Conservation (phyloP, 2,113 vertebrate species). For the Pandion haliaetus region DNA sequence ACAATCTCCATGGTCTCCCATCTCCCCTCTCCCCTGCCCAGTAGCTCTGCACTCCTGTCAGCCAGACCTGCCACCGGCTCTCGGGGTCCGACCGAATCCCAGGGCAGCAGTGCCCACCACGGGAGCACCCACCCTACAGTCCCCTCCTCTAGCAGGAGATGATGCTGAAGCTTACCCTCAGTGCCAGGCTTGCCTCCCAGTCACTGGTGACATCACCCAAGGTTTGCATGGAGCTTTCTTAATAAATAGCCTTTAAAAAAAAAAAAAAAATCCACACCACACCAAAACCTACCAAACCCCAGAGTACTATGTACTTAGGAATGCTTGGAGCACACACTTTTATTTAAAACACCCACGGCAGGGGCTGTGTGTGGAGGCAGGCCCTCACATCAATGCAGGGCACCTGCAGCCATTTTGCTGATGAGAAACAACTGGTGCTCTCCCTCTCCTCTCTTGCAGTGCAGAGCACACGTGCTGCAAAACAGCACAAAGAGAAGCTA, state of each 20-base stretch:
- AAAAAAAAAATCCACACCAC: background rate
- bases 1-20: accelerated
- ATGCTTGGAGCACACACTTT: accelerated
- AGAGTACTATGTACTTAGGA: too few species aligned
- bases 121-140: background rate
- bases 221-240: background rate
- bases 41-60: background rate
- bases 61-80: accelerated
- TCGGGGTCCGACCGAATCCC: accelerated
- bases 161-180: too few species aligned
- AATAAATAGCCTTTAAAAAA: background rate
- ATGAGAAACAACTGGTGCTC: background rate
- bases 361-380: background rate
- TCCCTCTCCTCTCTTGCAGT: accelerated
- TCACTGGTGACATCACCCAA: background rate
- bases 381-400: accelerated
- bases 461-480: background rate
- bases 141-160: background rate
- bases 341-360: background rate
- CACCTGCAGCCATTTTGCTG: background rate
- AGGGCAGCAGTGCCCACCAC: background rate
- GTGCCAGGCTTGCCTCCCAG: background rate
- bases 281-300: background rate
- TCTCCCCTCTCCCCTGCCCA: too few species aligned
- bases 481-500: accelerated